Conservation (phyloP, 2,888 invertebrate species). For the Carpatolechia fugitivella region DNA sequence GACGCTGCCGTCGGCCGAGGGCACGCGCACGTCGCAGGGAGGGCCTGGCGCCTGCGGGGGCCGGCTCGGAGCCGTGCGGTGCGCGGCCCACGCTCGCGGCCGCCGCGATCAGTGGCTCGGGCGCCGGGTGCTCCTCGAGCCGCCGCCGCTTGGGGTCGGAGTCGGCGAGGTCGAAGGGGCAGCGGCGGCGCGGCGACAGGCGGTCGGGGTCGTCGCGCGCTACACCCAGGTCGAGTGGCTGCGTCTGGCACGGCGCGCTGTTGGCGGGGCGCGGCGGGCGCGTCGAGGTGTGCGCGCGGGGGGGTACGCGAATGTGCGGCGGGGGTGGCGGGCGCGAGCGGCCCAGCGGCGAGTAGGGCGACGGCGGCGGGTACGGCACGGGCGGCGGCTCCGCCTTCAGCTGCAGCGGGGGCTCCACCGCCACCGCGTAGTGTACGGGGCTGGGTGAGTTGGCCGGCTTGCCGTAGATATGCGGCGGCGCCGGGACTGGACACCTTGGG, state of each 20-base stretch:
- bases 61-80: constrained; percentile 76
- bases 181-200: constrained; percentile 82
- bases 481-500: constrained; percentile 88
- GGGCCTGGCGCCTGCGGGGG: constrained; percentile 70
- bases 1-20: constrained; percentile 80
- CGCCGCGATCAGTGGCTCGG: constrained; percentile 85
- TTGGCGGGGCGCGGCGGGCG: constrained; percentile 50
- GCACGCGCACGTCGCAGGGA: constrained; percentile 76
- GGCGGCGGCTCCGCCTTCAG: constrained; percentile 77
- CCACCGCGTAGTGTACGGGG: constrained; percentile 65
- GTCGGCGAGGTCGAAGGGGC: constrained; percentile 71
- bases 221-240: constrained; percentile 88
- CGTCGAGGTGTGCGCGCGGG: no score
- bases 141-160: constrained; percentile 83
- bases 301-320: constrained; percentile 79
- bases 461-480: constrained; percentile 87
- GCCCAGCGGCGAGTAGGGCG: constrained; percentile 55
- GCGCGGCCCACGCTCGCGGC: constrained; percentile 85
- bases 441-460: constrained; percentile 78
- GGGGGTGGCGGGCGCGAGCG: constrained; percentile 73
- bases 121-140: constrained; percentile 73
- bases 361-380: constrained; percentile 67
- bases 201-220: constrained; percentile 81
- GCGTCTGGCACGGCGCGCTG: constrained; percentile 82
- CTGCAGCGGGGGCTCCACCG: constrained; percentile 70